phyloP scores from a whole-genome alignment of 2,797 vertebrate genomes.

The Myripristis murdjan region DNA sequence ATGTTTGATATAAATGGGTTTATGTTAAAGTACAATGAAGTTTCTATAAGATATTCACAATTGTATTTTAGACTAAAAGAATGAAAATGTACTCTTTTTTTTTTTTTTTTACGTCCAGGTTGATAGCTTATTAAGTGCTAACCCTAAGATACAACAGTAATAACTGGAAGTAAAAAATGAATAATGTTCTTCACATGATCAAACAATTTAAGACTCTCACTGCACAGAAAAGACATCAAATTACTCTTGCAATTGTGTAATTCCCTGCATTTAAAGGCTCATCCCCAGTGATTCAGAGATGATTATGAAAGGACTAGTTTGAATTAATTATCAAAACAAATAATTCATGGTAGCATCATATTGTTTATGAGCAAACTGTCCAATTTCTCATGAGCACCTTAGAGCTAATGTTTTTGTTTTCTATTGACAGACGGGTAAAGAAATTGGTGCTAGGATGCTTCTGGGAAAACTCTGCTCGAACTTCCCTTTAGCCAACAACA shows the following conservation, averaged over 20 bases:
- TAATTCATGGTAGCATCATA: background rate
- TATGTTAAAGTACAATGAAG: background rate
- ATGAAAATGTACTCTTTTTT: background rate
- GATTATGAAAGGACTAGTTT: background rate
- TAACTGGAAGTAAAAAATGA: background rate
- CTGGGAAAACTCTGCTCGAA: slow-evolving; percentile 3
- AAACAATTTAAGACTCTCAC: background rate
- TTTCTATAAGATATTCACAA: background rate
- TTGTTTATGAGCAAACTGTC: background rate
- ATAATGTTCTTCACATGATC: background rate
- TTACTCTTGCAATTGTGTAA: background rate
- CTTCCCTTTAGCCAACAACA: slow-evolving; percentile 20
- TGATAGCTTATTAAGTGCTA: background rate
- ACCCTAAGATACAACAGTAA: background rate
- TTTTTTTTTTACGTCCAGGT: slow-evolving; percentile 1
- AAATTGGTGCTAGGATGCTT: slow-evolving; percentile 2
- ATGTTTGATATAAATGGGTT: background rate
- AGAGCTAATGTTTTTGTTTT: slow-evolving; percentile 14
- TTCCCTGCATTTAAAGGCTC: background rate
- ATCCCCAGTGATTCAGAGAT: background rate
- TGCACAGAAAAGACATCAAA: background rate
- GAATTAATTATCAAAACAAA: background rate
- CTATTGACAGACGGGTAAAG: background rate
- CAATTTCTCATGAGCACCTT: too few relatives aligned
- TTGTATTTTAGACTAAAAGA: background rate